Evolutionary conservation across 2,113 vertebrate genomes (phyloP).

Genomic region (Lasiurus cinereus): DNA sequence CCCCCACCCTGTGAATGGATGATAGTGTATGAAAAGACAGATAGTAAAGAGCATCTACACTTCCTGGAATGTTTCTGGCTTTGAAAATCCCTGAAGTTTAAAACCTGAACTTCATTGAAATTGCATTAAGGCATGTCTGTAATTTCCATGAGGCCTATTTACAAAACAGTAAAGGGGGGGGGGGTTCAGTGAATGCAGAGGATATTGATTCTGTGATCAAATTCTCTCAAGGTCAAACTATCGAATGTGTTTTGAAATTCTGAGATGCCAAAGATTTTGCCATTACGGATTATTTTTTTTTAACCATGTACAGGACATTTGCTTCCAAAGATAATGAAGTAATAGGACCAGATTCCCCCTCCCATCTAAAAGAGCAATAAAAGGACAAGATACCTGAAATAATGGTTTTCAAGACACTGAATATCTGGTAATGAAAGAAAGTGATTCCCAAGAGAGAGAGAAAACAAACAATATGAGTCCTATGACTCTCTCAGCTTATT

Average conservation of each 20-base stretch:
- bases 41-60: conserved; percentile 50
- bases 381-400: background rate
- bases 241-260: background rate
- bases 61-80: conserved; percentile 45
- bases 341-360: background rate
- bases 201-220: background rate
- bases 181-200: background rate
- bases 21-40: conserved; percentile 53
- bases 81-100: conserved; percentile 52
- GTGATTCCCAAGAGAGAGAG: background rate
- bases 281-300: background rate
- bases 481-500: background rate
- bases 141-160: conserved; percentile 21
- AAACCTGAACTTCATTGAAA: conserved; percentile 29
- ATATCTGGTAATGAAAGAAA: background rate
- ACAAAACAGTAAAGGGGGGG: background rate
- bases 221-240: background rate
- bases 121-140: conserved; percentile 18
- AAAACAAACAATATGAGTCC: background rate
- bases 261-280: background rate
- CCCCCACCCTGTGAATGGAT: conserved; percentile 24
- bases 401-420: background rate
- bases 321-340: background rate
- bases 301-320: background rate
- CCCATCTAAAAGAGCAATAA: background rate